Conservation (phyloP, 2,888 invertebrate species). For the Hypomecis punctinalis region DNA sequence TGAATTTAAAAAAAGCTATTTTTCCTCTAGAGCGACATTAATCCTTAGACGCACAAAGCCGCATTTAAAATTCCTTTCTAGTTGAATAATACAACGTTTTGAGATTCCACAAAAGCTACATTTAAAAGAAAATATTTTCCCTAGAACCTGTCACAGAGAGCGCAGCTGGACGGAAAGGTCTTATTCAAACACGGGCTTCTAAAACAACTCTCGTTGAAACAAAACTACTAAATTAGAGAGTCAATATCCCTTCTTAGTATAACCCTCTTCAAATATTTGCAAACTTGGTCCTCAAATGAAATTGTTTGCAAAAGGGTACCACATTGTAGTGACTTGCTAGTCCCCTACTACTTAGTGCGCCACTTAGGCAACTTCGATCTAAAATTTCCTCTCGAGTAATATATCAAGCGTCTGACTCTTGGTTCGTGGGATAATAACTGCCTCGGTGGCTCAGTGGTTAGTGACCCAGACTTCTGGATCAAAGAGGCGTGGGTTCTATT, state of each 20-base stretch:
- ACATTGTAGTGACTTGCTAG: conserved; percentile 28
- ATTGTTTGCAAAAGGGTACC: conserved; percentile 27
- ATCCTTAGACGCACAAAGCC: neutral
- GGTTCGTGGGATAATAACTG: conserved; percentile 12
- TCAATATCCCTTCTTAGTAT: conserved; percentile 33
- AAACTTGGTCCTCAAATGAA: conserved; percentile 17
- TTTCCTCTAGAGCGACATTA: neutral
- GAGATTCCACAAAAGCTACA: conserved; percentile 2
- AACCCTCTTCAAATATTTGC: conserved; percentile 40
- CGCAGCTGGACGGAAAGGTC: conserved; percentile 10
- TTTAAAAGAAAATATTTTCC: conserved; percentile 8
- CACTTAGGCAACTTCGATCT: conserved; percentile 44
- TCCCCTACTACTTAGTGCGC: conserved; percentile 5
- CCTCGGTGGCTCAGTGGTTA: no score
- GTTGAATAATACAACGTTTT: conserved; percentile 1
- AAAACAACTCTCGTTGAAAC: conserved; percentile 22
- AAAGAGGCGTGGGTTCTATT: no score
- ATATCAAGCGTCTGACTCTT: conserved; percentile 31
- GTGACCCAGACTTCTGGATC: no score
- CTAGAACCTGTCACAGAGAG: conserved; percentile 3
- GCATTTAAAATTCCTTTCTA: conserved; percentile 3
- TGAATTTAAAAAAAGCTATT: neutral
- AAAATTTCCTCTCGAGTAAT: conserved; percentile 34
- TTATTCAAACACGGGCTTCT: conserved; percentile 12
- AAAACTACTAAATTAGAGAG: conserved; percentile 32